These are phyloP conservation scores for Drosophila leonis DNA, from an alignment of 2,888 invertebrate species.

Conservation along the genomic window DNA sequence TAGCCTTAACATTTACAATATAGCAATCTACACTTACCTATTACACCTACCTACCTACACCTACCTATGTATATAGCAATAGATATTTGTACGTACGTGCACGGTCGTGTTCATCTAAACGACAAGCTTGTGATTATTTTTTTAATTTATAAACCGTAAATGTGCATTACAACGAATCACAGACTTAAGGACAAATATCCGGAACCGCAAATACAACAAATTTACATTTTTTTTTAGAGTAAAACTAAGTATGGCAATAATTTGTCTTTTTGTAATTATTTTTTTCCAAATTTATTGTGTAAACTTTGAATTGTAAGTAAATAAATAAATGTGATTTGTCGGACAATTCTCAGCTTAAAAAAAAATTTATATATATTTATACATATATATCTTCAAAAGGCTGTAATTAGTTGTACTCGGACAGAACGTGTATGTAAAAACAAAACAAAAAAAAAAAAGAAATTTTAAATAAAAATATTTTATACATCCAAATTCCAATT, in stretches of 20 bases:
- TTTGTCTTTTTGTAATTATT: no score
- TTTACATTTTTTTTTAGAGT: no score
- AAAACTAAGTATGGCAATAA: no score
- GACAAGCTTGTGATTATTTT: not conserved
- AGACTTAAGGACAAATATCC: not conserved
- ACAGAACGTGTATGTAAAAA: constrained; percentile 11
- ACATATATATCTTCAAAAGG: constrained; percentile 2
- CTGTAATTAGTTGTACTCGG: constrained; percentile 24
- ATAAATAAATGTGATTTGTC: not conserved
- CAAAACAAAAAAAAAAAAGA: not conserved
- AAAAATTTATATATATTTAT: not conserved
- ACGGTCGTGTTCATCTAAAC: not conserved
- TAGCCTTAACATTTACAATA: constrained; percentile 6
- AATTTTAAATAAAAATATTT: not conserved
- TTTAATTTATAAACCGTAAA: not conserved
- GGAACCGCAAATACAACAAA: not conserved
- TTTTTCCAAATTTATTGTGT: constrained; percentile 3
- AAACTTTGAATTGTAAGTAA: not conserved
- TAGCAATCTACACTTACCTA: not conserved
- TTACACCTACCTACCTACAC: not conserved
- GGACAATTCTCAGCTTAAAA: no score
- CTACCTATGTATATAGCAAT: constrained; percentile 5
- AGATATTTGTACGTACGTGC: not conserved
- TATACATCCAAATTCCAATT: not conserved
- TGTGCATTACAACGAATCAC: constrained; percentile 3